Evolutionary conservation across 2,888 invertebrate genomes (phyloP), one percentile per base, ranked within the genome.

Genomic region (Strigamia transsilvanica): DNA sequence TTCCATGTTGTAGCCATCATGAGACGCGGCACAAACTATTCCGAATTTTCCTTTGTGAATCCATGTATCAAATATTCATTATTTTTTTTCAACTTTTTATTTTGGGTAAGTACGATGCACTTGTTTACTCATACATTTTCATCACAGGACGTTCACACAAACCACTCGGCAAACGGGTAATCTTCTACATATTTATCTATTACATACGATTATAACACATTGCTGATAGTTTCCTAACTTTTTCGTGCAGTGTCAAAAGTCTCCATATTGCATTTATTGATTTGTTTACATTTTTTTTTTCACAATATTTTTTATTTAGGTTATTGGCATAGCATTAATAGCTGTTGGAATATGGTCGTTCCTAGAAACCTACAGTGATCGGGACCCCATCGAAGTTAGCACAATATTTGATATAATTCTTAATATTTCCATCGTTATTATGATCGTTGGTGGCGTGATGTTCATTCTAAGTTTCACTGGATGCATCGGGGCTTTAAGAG

Each of bases 391-490:
- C 51, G 93, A 94, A 88, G 89, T 94, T 85, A 94, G 95, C 86
- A 95, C 94, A 80, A 91, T 97, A 13, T 97, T 97, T 87, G 97
- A 97, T 89, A 92, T 97, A 56, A 92, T 95, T 84, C 90, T 97
- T 82, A 97, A 98, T 88, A 93, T 98, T 85, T 96, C 97, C 32
- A 90, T 98, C 83, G 92, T 97, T 82, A 93, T 97, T 89, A 93
- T 96, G n/a, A 91, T 97, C 83, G 92, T 95, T 83, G 97, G 97
- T 2, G 93, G 93, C 42, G 93, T 97, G 9, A 93, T 97, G n/a
- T 97, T 97, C 88, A 91, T 95, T 80, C 95, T 98, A 82, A 96
- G 96, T 88, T 97, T 97, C 88, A 94, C 96, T 23, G 97, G 97
- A 7, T 98, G 97, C 87, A 92, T 98, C 15, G 97, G 95, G 77